Evolutionary conservation across 2,797 vertebrate genomes (phyloP).

Genomic region (Melanotaenia maccullochi): DNA sequence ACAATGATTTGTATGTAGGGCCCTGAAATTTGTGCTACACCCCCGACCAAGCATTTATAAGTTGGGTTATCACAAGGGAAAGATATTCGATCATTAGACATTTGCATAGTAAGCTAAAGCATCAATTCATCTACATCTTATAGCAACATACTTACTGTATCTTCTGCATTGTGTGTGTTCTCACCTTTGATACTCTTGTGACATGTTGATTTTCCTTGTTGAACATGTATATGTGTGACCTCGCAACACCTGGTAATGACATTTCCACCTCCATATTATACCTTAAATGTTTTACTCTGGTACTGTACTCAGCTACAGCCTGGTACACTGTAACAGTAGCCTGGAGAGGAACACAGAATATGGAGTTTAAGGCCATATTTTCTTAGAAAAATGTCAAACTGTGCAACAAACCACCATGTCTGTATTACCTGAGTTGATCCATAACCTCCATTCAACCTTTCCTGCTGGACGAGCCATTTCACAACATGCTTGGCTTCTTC

Average conservation of each 20-base stretch:
- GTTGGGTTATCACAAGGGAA: too few relatives aligned
- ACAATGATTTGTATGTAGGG: too few relatives aligned
- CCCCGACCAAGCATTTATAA: too few relatives aligned
- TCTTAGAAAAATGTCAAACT: not conserved
- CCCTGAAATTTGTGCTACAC: too few relatives aligned
- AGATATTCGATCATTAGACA: too few relatives aligned
- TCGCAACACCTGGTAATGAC: constrained; percentile 69
- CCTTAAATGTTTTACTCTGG: constrained; percentile 22
- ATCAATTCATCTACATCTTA: too few relatives aligned
- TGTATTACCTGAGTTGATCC: constrained; percentile 87
- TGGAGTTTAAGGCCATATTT: too few relatives aligned
- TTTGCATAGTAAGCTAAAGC: too few relatives aligned
- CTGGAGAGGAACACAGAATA: constrained; percentile 59
- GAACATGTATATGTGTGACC: too few relatives aligned
- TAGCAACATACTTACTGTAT: too few relatives aligned
- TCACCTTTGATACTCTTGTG: not conserved
- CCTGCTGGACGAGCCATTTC: constrained; percentile 84
- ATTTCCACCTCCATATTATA: constrained; percentile 83
- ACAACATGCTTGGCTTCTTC: constrained; percentile 61
- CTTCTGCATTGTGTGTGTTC: constrained; percentile 48
- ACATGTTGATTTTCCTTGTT: too few relatives aligned
- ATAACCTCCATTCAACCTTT: constrained; percentile 70
- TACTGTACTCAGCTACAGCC: constrained; percentile 81
- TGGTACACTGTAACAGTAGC: constrained; percentile 75
- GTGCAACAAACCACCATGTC: too few relatives aligned